Evolutionary conservation across 2,797 vertebrate species (phyloP).

Genomic region (Choloepus didactylus): DNA sequence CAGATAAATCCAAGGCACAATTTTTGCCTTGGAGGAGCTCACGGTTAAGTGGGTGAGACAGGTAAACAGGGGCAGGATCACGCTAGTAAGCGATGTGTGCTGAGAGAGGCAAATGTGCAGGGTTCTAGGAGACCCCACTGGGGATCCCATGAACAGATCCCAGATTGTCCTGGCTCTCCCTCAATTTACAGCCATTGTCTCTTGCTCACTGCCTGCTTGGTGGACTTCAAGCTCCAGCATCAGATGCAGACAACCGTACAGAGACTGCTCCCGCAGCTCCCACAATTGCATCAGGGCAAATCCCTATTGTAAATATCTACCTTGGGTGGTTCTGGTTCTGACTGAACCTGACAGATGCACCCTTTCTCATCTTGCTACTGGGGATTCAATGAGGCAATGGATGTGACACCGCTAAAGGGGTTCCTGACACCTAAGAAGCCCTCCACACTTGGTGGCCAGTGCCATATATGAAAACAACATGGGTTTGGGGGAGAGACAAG

Average conservation of each 20-base stretch:
- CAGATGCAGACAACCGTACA: neutral
- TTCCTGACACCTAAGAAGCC: neutral
- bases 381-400: neutral
- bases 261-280: neutral
- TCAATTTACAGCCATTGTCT: neutral
- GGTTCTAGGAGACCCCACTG: accelerated
- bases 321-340: too few species aligned
- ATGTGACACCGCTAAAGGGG: neutral
- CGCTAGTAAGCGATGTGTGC: too few species aligned
- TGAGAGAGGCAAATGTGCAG: neutral
- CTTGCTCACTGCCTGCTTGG: neutral
- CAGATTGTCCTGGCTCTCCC: neutral
- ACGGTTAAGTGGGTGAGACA: neutral
- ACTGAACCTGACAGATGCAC: neutral
- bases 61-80: neutral
- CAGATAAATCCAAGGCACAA: neutral
- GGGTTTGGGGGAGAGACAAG: neutral
- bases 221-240: neutral
- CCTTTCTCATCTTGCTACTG: neutral
- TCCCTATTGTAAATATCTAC: neutral
- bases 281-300: neutral
- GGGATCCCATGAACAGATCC: neutral
- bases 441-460: neutral
- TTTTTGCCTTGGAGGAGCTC: neutral
- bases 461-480: neutral